A percentile compares a stretch with the other conserved stretches of the same genome.
Conservation (phyloP, 2,797 vertebrate genomes). For the Trachurus trachurus region DNA sequence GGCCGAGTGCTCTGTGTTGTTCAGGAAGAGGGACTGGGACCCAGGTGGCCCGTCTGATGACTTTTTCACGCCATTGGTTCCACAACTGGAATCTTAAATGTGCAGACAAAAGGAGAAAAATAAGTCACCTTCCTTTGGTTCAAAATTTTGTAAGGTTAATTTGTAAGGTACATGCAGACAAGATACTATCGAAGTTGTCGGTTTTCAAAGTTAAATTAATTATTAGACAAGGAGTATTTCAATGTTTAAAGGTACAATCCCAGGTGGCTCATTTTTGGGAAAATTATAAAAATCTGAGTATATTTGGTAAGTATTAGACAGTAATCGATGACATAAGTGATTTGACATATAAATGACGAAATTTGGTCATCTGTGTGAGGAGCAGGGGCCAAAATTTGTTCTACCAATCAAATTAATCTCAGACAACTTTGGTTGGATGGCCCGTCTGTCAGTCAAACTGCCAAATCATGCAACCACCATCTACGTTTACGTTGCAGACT, state of each 20-base stretch:
- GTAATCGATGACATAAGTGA: too few species aligned
- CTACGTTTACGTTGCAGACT: too few species aligned
- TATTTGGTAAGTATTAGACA: too few species aligned
- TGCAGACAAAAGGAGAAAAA: slow-evolving; percentile 5
- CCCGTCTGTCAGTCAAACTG: too few species aligned
- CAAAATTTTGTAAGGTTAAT: background rate
- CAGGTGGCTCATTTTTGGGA: too few species aligned
- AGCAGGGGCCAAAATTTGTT: too few species aligned
- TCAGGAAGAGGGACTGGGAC: slow-evolving; percentile 82
- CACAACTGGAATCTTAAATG: slow-evolving; percentile 91
- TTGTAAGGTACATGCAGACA: background rate
- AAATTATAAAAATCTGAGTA: too few species aligned
- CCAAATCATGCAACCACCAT: too few species aligned
- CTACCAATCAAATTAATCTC: too few species aligned
- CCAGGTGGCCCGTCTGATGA: slow-evolving; percentile 79
- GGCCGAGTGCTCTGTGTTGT: slow-evolving; percentile 86
- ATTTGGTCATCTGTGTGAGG: too few species aligned
- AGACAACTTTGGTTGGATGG: too few species aligned
- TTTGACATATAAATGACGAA: too few species aligned
- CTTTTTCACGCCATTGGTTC: slow-evolving; percentile 95
- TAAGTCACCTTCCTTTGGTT: background rate
- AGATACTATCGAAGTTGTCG: background rate
- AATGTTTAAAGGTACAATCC: background rate
- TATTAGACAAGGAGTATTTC: slow-evolving; percentile 14
- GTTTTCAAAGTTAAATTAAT: background rate